Conservation (phyloP, 2,888 invertebrate species). For the Lasiommata megera region DNA sequence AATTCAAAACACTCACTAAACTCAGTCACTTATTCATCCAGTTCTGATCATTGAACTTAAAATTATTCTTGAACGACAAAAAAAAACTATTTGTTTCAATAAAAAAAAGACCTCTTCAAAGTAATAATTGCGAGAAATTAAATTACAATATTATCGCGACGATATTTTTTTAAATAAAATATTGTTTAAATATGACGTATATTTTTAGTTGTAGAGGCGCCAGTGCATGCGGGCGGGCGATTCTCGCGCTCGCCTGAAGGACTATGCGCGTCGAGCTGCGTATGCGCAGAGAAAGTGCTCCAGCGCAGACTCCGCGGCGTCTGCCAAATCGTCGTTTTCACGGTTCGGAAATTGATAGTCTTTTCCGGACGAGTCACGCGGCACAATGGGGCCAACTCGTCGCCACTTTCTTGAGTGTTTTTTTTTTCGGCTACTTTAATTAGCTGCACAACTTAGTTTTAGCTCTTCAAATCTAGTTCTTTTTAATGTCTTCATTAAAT, state of each 20-base stretch:
- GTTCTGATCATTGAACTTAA: background rate
- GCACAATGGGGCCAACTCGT: constrained; percentile 45
- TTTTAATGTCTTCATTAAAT: constrained; percentile 5
- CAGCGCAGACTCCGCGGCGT: constrained; percentile 76
- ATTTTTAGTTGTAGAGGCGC: constrained; percentile 11
- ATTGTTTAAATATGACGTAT: background rate
- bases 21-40: constrained; percentile 27
- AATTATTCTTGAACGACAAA: background rate
- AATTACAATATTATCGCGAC: background rate
- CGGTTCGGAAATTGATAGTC: constrained; percentile 66
- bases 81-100: background rate
- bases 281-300: constrained; percentile 75
- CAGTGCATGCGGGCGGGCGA: constrained; percentile 55
- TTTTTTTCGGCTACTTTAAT: constrained; percentile 23
- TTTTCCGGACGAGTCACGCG: constrained; percentile 65
- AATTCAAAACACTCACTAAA: constrained; percentile 30
- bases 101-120: background rate
- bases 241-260: constrained; percentile 60
- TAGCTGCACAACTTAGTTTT: constrained; percentile 22
- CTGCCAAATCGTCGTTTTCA: constrained; percentile 76
- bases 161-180: background rate
- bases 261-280: constrained; percentile 45
- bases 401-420: constrained; percentile 33
- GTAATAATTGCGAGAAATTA: background rate
- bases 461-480: background rate